Base-by-base conservation (phyloP, 2,797 vertebrate species). In the Hylomyscus alleni region DNA sequence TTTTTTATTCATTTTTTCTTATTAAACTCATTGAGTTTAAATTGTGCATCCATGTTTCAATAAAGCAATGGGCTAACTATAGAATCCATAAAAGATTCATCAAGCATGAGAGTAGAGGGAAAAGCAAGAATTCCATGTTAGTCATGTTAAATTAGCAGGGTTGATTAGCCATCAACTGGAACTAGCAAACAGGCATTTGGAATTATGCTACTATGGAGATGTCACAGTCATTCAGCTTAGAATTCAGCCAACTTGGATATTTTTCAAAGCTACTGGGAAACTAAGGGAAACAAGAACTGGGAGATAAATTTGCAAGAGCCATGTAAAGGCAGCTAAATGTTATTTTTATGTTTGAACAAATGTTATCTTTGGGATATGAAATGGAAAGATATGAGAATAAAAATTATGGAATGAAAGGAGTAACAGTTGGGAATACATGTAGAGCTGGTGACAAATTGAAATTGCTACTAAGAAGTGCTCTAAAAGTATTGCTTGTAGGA, bases 261-360 rank as follows among this genome's bases (percentile, higher is more conserved):
- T 97, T 97, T 97, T 97, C 94, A 97, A 97, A 85, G 84, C 93
- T 96, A 94, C 96, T 77, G 22, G 90, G 93, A 82, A 95, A 93
- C 87, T 84, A 92, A 92, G 73, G 95, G 88, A 96, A 97, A 93
- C 29, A 93, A 93, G 94, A 96, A 94, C 83, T 84, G 82, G 94
- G 88, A 96, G 93, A 97, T 93, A 95, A 97, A 98, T 97, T 97
- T 77, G 19, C 90, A 95, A 88, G 92, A 94, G 88, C 88, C 90
- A 95, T 86, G 85, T 96, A 97, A 96, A 97, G 92, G 92, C 93
- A 97, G 93, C 93, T 97, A 98, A 97, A 95, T 96, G 95, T 91
- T 97, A 96, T 97, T 97, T 97, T 98, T 97, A 97, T 97, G 93
- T 97, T 89, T 96, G 67, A 97, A 93, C 90, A 97, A 98, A 98